Evolutionary conservation across 2,113 vertebrate genomes (phyloP).

Genomic region (Chinchilla lanigera): DNA sequence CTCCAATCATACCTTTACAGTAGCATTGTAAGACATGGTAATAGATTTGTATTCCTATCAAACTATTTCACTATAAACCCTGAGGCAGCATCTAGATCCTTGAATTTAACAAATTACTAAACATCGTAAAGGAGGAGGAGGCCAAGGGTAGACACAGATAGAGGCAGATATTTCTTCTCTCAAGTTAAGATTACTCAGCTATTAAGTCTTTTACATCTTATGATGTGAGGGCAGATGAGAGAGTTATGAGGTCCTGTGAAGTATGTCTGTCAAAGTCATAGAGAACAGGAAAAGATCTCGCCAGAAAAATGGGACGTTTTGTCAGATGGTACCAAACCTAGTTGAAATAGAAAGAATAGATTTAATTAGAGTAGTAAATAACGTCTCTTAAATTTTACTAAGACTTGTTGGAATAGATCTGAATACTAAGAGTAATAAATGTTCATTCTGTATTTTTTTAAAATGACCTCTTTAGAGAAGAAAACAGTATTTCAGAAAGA

Average conservation of each 20-base stretch:
- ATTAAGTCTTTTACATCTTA: not conserved
- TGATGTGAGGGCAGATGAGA: not conserved
- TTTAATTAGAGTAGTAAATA: not conserved
- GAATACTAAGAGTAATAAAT: not conserved
- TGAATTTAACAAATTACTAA: not conserved
- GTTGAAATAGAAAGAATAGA: not conserved
- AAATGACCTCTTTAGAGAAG: not conserved
- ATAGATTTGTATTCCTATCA: not conserved
- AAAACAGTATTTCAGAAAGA: not conserved
- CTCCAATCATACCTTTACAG: not conserved
- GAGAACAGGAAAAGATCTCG: not conserved
- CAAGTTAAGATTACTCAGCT: not conserved
- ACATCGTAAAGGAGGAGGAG: not conserved
- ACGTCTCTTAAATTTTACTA: not conserved
- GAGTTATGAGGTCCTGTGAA: not conserved
- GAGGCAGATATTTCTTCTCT: not conserved
- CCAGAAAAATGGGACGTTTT: not conserved
- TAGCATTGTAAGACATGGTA: not conserved
- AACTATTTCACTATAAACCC: not conserved
- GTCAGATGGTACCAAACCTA: not conserved
- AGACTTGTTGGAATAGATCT: not conserved
- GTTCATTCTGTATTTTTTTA: not conserved
- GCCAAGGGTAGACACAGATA: not conserved
- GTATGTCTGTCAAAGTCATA: not conserved
- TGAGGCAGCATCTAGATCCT: not conserved